Conservation (phyloP, 2,888 invertebrate genomes). For the Ecdyonurus torrentis region DNA sequence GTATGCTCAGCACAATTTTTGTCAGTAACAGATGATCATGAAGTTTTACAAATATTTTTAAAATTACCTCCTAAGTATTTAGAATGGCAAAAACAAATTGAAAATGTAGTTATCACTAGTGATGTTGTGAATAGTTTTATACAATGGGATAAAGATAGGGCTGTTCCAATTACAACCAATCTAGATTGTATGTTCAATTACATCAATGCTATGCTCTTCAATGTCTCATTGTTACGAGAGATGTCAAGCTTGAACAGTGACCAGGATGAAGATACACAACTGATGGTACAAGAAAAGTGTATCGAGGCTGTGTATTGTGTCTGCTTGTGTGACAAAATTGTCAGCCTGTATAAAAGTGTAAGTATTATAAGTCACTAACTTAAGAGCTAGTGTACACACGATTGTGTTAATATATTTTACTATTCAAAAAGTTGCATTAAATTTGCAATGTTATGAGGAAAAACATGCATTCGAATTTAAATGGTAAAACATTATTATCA, state of each 20-base stretch:
- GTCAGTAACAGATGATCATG: not conserved
- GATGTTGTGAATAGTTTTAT: not conserved
- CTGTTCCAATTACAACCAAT: not conserved
- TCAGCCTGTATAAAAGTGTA: constrained; percentile 28
- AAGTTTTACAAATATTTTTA: not conserved
- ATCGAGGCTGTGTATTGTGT: constrained; percentile 24
- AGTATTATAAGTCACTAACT: too few species aligned
- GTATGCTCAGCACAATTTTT: not conserved
- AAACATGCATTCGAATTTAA: too few species aligned
- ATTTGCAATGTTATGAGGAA: too few species aligned
- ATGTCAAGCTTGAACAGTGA: constrained; percentile 8
- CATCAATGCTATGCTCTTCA: not conserved
- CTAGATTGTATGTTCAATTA: not conserved
- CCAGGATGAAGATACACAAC: not conserved
- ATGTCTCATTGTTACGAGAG: not conserved
- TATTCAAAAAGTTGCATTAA: too few species aligned
- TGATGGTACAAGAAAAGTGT: constrained; percentile 21
- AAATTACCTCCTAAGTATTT: not conserved
- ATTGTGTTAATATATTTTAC: too few species aligned
- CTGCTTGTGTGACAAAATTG: constrained; percentile 23
- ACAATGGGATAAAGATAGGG: not conserved
- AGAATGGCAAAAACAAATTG: not conserved
- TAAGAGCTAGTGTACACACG: too few species aligned
- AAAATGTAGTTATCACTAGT: not conserved
- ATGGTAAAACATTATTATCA: too few species aligned